Evolutionary conservation across 2,797 vertebrate species (phyloP).

Genomic region (Acipenser ruthenus): DNA sequence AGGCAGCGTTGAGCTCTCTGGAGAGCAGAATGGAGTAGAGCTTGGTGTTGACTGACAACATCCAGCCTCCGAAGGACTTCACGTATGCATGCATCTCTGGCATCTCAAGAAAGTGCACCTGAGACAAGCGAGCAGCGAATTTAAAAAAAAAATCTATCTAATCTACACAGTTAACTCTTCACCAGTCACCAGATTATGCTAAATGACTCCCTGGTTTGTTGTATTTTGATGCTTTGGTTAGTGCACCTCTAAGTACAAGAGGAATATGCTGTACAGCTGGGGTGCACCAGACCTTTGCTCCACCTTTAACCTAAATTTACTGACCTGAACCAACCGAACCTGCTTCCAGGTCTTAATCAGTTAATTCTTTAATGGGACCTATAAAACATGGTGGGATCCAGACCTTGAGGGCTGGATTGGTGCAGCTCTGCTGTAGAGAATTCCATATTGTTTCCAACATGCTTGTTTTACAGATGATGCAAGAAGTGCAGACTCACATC

Average conservation of each 20-base stretch:
- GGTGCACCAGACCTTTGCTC: too few species aligned
- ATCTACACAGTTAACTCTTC: not conserved
- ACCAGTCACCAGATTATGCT: too few species aligned
- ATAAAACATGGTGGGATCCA: not conserved
- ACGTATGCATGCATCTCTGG: conserved; percentile 44
- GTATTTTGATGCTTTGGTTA: too few species aligned
- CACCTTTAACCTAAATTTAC: too few species aligned
- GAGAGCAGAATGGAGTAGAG: conserved; percentile 13
- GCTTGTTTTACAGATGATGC: not conserved
- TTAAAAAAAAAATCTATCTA: too few species aligned
- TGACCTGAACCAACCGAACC: too few species aligned
- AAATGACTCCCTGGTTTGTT: too few species aligned
- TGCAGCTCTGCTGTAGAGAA: not conserved
- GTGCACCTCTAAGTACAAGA: too few species aligned
- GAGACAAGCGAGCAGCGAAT: conserved; percentile 15
- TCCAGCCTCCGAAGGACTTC: conserved; percentile 39
- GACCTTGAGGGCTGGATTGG: not conserved
- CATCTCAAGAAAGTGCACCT: conserved; percentile 44
- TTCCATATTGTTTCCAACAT: too few species aligned
- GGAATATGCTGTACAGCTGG: too few species aligned
- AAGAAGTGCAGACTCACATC: conserved; percentile 27
- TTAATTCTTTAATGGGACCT: too few species aligned
- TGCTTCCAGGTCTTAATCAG: too few species aligned
- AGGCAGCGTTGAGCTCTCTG: conserved; percentile 22
- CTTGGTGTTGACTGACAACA: not conserved